Evolutionary conservation across 2,888 invertebrate species (phyloP).

Genomic region (Eulithis prunata): DNA sequence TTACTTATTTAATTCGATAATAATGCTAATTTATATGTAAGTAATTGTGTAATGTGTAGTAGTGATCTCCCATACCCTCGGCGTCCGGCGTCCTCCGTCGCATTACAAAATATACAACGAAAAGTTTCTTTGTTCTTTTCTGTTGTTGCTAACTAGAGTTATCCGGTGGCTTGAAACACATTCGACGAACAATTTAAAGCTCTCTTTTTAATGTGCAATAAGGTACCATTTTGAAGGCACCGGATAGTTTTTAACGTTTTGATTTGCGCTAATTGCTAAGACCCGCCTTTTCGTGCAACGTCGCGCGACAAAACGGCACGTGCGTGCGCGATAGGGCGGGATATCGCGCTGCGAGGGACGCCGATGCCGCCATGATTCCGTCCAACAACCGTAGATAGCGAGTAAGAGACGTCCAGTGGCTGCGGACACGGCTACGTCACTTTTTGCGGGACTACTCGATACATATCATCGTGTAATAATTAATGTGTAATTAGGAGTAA

Average conservation of each 20-base stretch:
- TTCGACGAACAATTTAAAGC: conserved; percentile 50
- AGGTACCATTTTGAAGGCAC: conserved; percentile 45
- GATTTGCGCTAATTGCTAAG: conserved; percentile 49
- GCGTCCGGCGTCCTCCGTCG: conserved; percentile 68
- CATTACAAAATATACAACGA: conserved; percentile 75
- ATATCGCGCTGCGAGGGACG: conserved; percentile 51
- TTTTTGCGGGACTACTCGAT: conserved; percentile 88
- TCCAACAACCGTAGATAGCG: conserved; percentile 85
- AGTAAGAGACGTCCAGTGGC: conserved; percentile 85
- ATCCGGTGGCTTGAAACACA: conserved; percentile 50
- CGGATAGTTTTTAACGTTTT: conserved; percentile 49
- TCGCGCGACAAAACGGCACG: conserved; percentile 28
- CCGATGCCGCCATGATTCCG: conserved; percentile 83
- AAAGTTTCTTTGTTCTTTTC: conserved; percentile 71
- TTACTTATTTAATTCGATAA: conserved; percentile 81
- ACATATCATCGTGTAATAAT: conserved; percentile 89
- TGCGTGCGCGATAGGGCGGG: conserved; percentile 41
- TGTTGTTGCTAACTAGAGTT: conserved; percentile 52
- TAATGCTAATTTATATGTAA: conserved; percentile 81
- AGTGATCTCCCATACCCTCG: conserved; percentile 83
- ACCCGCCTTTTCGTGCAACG: conserved; percentile 48
- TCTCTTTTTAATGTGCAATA: conserved; percentile 52
- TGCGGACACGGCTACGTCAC: conserved; percentile 84
- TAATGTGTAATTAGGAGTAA: conserved; percentile 83
- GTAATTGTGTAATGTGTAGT: conserved; percentile 80